These are phyloP conservation scores for Prionace glauca DNA, from an alignment of 2,797 vertebrate species.

Conservation along the genomic window DNA sequence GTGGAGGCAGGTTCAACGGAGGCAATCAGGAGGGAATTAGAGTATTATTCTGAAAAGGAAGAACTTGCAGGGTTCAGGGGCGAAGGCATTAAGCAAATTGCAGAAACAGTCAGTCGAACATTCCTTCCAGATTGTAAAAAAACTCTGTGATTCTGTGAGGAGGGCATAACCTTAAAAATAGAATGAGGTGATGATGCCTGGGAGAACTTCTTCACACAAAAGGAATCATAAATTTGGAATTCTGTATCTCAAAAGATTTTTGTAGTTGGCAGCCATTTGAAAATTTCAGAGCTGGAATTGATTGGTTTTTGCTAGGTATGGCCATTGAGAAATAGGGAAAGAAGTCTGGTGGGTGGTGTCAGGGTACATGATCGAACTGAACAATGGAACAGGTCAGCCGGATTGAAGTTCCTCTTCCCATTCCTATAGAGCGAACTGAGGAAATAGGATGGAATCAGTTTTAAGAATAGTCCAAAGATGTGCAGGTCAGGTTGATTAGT, in stretches of 20 bases:
- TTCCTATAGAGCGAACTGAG: too few relatives aligned
- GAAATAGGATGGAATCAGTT: background rate
- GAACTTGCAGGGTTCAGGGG: too few relatives aligned
- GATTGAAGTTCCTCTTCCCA: background rate
- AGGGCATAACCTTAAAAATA: background rate
- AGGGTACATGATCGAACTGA: background rate
- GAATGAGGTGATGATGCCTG: background rate
- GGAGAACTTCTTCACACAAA: background rate
- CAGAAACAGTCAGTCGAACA: too few relatives aligned
- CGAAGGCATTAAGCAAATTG: too few relatives aligned
- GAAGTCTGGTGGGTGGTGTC: background rate
- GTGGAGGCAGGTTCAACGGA: background rate
- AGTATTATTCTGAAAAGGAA: too few relatives aligned
- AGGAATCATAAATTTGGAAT: background rate
- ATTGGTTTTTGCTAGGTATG: background rate
- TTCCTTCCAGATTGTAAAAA: too few relatives aligned
- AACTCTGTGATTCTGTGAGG: too few relatives aligned
- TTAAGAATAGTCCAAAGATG: background rate
- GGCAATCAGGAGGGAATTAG: too few relatives aligned
- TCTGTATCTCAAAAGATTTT: background rate
- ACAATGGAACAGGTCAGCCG: background rate
- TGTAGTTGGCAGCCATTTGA: background rate
- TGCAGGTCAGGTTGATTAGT: too few relatives aligned
- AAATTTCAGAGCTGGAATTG: background rate
- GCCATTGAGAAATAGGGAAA: background rate